These are phyloP conservation scores for Drosophila kuntzei DNA, from an alignment of 2,888 invertebrate species.

Conservation along the genomic window DNA sequence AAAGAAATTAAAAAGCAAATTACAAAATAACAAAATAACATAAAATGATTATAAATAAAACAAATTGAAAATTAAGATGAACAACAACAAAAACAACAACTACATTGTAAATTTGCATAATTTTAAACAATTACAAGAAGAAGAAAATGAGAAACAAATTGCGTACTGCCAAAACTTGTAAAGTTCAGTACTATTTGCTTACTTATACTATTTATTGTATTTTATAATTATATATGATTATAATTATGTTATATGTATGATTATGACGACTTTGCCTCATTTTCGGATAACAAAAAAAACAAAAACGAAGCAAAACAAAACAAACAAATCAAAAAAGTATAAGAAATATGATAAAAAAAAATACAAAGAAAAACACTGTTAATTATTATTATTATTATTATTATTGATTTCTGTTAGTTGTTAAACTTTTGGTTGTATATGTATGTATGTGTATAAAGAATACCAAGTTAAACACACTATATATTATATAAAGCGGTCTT, in stretches of 20 bases:
- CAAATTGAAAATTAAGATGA: constrained; percentile 22
- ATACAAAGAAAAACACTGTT: constrained; percentile 56
- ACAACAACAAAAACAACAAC: constrained; percentile 42
- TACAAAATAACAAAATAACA: constrained; percentile 32
- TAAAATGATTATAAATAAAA: constrained; percentile 17
- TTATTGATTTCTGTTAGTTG: constrained; percentile 58
- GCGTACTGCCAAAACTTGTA: constrained; percentile 84
- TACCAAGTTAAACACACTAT: constrained; percentile 49
- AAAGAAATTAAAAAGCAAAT: constrained; percentile 31
- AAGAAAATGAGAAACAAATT: constrained; percentile 52
- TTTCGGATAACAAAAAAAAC: constrained; percentile 67
- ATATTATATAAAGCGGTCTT: constrained; percentile 74
- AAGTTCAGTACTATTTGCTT: constrained; percentile 82
- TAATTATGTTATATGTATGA: constrained; percentile 34
- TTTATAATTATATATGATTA: constrained; percentile 52
- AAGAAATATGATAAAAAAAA: constrained; percentile 20
- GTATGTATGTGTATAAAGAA: constrained; percentile 65
- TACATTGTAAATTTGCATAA: constrained; percentile 65
- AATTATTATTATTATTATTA: constrained; percentile 41
- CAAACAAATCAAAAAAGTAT: constrained; percentile 38
- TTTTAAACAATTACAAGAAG: constrained; percentile 52
- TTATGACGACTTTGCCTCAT: constrained; percentile 66
- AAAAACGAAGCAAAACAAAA: constrained; percentile 53
- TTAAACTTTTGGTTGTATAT: constrained; percentile 68
- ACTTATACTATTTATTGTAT: constrained; percentile 32